Conservation (phyloP, 2,113 vertebrate species). For the Forbesichthys agassizii region DNA sequence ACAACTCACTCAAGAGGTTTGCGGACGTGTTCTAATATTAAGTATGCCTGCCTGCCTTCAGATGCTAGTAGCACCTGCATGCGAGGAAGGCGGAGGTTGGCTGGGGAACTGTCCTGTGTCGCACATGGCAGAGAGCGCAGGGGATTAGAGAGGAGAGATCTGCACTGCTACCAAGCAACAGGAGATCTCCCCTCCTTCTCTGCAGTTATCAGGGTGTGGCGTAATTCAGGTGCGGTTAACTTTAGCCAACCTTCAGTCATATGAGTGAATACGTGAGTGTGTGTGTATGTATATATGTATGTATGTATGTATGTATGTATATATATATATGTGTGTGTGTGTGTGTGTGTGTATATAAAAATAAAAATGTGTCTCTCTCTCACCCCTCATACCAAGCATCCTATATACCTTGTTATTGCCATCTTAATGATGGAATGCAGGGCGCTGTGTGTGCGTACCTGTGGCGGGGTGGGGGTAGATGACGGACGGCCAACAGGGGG, state of each 20-base stretch:
- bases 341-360: not conserved
- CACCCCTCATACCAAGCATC: too few species aligned
- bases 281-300: too few species aligned
- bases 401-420: too few species aligned
- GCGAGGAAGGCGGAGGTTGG: not conserved
- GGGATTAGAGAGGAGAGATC: slow-evolving; percentile 18
- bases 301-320: too few species aligned
- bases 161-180: slow-evolving; percentile 22
- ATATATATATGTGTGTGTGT: not conserved
- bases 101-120: not conserved
- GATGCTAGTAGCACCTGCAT: too few species aligned
- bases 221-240: slow-evolving; percentile 22
- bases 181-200: slow-evolving; percentile 2
- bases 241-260: not conserved
- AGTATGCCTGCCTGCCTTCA: not conserved
- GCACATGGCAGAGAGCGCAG: slow-evolving; percentile 4
- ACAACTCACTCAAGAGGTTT: too few species aligned
- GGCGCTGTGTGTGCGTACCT: slow-evolving; percentile 76
- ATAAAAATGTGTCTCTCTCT: too few species aligned
- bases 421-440: not conserved
- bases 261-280: too few species aligned
- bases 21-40: not conserved
- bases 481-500: slow-evolving; percentile 86
- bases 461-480: slow-evolving; percentile 91
- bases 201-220: not conserved